Percentiles rank a stretch among this genome's conserved stretches.
Evolutionary conservation across 2,113 vertebrate genomes (phyloP).

Genomic region (Onychorhynchus coronatus): DNA sequence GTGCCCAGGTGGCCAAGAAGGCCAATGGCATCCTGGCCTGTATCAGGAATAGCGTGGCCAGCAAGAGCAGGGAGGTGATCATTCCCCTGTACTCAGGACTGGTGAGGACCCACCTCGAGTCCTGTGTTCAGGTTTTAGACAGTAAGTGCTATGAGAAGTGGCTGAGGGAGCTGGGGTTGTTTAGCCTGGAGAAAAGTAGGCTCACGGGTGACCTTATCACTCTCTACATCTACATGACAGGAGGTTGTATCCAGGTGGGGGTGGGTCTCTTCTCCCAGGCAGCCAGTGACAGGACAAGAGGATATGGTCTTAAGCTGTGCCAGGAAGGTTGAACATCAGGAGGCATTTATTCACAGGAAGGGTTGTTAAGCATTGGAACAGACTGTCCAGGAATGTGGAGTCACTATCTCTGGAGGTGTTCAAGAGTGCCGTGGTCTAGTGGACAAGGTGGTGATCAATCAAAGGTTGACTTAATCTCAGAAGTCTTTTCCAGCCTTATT

Average conservation of each 20-base stretch:
- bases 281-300: background rate
- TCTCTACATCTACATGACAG: background rate
- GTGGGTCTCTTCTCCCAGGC: background rate
- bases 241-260: background rate
- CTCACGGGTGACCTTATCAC: fast-evolving
- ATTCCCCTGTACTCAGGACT: background rate
- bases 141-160: background rate
- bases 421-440: background rate
- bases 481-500: background rate
- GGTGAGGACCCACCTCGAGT: background rate
- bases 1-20: background rate
- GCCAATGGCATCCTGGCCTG: background rate
- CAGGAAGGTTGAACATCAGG: background rate
- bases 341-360: background rate
- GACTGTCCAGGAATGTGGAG: background rate
- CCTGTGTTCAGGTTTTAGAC: background rate
- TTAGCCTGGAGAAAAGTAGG: background rate
- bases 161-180: background rate
- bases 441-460: background rate
- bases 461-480: background rate
- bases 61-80: background rate
- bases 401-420: background rate
- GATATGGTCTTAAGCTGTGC: background rate
- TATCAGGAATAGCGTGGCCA: background rate
- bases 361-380: background rate